Percentiles rank a stretch among this genome's conserved stretches.
phyloP scores from a whole-genome alignment of 2,888 invertebrate species.

The Brachyptera risi region DNA sequence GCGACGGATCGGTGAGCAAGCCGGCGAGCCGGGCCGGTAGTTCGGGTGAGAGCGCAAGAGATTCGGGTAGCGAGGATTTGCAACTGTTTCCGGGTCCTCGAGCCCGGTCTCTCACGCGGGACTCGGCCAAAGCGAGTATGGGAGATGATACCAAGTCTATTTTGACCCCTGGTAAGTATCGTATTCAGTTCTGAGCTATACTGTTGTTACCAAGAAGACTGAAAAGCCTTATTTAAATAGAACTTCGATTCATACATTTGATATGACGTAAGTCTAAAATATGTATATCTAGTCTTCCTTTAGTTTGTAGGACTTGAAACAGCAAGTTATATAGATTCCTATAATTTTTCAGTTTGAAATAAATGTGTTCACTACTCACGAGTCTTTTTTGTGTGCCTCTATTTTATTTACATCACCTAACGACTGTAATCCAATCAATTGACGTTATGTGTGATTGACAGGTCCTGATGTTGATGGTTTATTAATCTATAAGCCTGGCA shows the following conservation, averaged over 20 bases:
- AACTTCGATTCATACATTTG: not conserved
- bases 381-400: too few species aligned
- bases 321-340: too few species aligned
- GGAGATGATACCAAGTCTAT: slow-evolving; percentile 25
- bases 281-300: not conserved
- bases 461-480: too few species aligned
- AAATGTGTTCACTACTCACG: not conserved
- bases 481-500: too few species aligned
- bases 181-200: slow-evolving; percentile 30
- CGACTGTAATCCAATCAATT: too few species aligned
- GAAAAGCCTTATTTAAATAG: too few species aligned
- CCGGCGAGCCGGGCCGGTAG: slow-evolving; percentile 12
- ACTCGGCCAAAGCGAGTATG: slow-evolving; percentile 39
- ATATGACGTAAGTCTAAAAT: not conserved
- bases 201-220: slow-evolving; percentile 17
- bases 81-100: slow-evolving; percentile 41
- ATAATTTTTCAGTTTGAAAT: not conserved
- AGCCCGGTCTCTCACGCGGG: slow-evolving; percentile 53
- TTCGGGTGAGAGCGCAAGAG: slow-evolving; percentile 26
- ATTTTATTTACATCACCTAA: too few species aligned
- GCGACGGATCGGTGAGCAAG: slow-evolving; percentile 46
- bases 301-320: not conserved
- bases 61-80: slow-evolving; percentile 32
- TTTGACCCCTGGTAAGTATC: slow-evolving; percentile 29
- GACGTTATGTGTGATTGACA: too few species aligned